Base-by-base conservation (phyloP, 2,113 vertebrate species). In the Pleuronectes platessa region DNA sequence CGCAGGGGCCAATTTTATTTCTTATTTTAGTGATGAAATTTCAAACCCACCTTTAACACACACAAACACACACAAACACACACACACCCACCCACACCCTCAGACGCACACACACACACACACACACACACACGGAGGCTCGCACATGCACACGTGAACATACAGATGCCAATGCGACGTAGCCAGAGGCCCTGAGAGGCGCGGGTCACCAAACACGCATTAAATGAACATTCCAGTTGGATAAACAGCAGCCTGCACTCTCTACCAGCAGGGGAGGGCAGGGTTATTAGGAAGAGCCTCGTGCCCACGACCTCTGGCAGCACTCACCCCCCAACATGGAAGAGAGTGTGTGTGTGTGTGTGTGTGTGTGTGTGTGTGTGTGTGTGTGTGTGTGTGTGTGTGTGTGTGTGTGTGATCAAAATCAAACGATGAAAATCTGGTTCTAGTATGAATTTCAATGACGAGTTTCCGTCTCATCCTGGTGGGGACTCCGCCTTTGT, bases 191-290 rank as follows among this genome's bases (percentile, higher is more conserved):
- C 3, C 71, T 26, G 78, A 78, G 71, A 76, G 56, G 82, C 27
- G 47, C 17, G 62, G 90, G 88, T 88, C 87, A 90, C 68, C 65
- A 85, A 87, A 78, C 77, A 71, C 27, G 68, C 67, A 83, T 79
- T 79, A 93, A 92, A 91, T 90, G 76, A 88, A 90, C 85, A 91
- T 89, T 90, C 84, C 89, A 90, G 82, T 90, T 85, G 91, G 84
- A 90, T 90, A 92, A 92, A 90, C 86, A 90, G 83, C 85, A 78
- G 86, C 70, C 81, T 61, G 81, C 12, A 61, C 84, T 86, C 66
- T 66, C 40, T 63, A 84, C 61, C 83, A 89, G 86, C 83, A 31
- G 31, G 89, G 74, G 81, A 79, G 83, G 71, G 61, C 37, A 54
- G 26, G 71, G 81, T 79, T 89, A 89, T 90, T 90, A 89, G 81